Evolutionary conservation across 2,113 vertebrate genomes (phyloP), one percentile per base, ranked within the genome.

Genomic region (Macquaria australasica): DNA sequence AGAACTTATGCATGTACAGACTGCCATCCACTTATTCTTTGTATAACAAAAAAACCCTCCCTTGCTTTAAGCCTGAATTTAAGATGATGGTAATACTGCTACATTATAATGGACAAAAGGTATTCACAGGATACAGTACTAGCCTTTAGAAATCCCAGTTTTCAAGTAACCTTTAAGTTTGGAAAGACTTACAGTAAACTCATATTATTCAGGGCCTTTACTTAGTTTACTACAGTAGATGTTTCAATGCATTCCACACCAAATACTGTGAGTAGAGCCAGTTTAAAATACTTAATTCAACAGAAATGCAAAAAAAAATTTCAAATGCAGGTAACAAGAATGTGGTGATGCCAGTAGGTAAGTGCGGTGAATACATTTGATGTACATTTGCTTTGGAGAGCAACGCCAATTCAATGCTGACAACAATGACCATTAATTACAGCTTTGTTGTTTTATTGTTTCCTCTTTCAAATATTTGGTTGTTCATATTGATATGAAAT

Each of bases 81-180:
- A 12, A 37, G 10, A 62, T n/a, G 28, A 50, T 18, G 1, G 3
- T 5, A 20, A 3, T 3, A 6, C 4, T 5, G n/a, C 43, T 62
- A 51, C 41, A n/a, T n/a, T 37, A 25, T 31, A 53, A 72, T 63
- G 68, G 31, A 60, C 0, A 59, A 64, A 64, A 79, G 15, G 41
- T 31, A 41, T 48, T 43, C 25, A 23, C 41, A 21, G 60, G 62
- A 74, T 79, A 34, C 53, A 66, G n/a, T 51, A 21, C 14, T 3
- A 34, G 23, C 1, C 58, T 76, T 87, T 66, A 60, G 34, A n/a
- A 81, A 78, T 70, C 64, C 18, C 37, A 43, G 5, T 66, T 66
- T n/a, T 45, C 23, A 4, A 60, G 34, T 66, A 55, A 51, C 21
- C 45, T 51, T 1, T 43, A 20, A 59, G 37, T 41, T 79, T n/a